A percentile compares a stretch with the other conserved stretches of the same genome.
phyloP scores from a whole-genome alignment of 2,888 invertebrate genomes.

The Drosophila rellima region DNA sequence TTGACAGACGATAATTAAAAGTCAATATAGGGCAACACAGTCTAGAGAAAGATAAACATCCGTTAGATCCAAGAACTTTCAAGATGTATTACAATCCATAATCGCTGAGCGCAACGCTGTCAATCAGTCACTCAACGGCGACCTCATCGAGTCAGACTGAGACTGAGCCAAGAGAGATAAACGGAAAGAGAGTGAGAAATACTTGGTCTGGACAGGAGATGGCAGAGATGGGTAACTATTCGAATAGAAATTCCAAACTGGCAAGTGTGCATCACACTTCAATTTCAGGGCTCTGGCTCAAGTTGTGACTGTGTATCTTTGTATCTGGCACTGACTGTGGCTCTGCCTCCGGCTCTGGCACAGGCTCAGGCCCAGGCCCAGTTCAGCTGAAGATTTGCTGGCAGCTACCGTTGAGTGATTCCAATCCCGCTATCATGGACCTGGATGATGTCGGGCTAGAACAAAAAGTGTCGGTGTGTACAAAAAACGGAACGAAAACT shows the following conservation, averaged over 20 bases:
- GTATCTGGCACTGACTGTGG: slow-evolving; percentile 7
- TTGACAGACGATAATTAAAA: slow-evolving; percentile 63
- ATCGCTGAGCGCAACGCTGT: slow-evolving; percentile 66
- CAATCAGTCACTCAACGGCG: slow-evolving; percentile 69
- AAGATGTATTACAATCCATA: slow-evolving; percentile 79
- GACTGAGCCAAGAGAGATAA: background rate
- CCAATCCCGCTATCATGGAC: slow-evolving; percentile 4
- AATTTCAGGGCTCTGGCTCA: slow-evolving; percentile 38
- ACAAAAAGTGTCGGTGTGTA: slow-evolving; percentile 64
- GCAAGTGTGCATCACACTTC: slow-evolving; percentile 66
- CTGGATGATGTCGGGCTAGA: slow-evolving; percentile 55
- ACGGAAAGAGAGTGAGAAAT: background rate
- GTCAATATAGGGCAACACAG: slow-evolving; percentile 54
- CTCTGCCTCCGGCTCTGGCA: background rate
- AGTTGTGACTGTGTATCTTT: slow-evolving; percentile 15
- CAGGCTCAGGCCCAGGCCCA: slow-evolving; percentile 13
- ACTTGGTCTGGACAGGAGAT: background rate
- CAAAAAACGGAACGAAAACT: slow-evolving; percentile 83
- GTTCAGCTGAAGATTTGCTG: slow-evolving; percentile 65
- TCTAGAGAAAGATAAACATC: slow-evolving; percentile 50
- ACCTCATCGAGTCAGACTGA: slow-evolving; percentile 35
- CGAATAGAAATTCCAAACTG: slow-evolving; percentile 77
- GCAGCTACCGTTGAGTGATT: slow-evolving; percentile 66
- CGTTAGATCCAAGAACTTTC: slow-evolving; percentile 48
- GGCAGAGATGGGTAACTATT: slow-evolving; percentile 68